Evolutionary conservation across 2,888 invertebrate genomes (phyloP), one percentile per base, ranked within the genome.

Genomic region (Philereme transversata): DNA sequence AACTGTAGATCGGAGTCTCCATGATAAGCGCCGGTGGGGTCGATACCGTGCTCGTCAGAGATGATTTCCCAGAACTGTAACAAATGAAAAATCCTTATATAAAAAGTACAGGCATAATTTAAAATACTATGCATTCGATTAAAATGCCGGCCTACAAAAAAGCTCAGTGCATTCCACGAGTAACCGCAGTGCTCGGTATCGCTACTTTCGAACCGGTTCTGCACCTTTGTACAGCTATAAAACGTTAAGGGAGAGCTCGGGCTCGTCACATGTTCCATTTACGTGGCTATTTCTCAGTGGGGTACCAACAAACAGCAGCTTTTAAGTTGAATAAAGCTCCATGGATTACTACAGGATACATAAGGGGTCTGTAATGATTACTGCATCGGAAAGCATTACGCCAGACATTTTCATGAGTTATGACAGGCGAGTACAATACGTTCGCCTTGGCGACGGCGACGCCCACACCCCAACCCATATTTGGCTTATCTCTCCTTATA

Each of bases 21-120:
- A 74, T 96, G 95, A 90, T 97, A 97, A 43, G 96, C 95, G 67
- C 97, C 97, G 74, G 96, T 97, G 73, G 97, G 97, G 94, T 97
- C 97, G 81, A 98, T 98, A 81, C 97, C 97, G 88, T 98, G 98
- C 93, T 98, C 98, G 83, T 98, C 97, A 58, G 97, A 98, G 91
- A 98, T 98, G 76, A 98, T 98, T 93, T 98, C 98, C 98, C 98
- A 98, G 94, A 93, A 88, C 76, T 91, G 84, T 68, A 75, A 82
- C 82, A 84, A 79, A 90, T 96, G 96, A 77, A 93, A 96, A 81
- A 93, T 90, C 51, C 96, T 96, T 88, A 97, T 97, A 7, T 7
- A 10, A 22, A 3, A 45, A 45, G 22, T 4, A 5, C 7, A n/a
- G n/a, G 43, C 5, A 10, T 43, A 4, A 4, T 4, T 41, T 22